Conservation (phyloP, 2,113 vertebrate species). For the Vulpes ferrilata region DNA sequence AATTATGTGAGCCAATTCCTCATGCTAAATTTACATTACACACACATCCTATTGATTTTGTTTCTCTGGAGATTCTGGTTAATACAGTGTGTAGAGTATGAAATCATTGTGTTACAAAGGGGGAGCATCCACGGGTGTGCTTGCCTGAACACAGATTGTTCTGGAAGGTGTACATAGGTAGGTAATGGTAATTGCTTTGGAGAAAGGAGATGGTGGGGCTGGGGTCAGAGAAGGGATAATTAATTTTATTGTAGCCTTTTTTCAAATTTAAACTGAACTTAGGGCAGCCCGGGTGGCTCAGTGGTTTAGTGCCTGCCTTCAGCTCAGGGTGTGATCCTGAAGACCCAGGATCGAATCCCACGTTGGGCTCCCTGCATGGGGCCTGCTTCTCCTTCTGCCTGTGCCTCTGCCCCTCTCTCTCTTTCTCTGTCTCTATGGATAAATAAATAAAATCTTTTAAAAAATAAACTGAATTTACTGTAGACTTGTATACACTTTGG, state of each 20-base stretch:
- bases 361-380: too few species aligned
- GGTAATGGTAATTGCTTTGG: not conserved
- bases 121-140: not conserved
- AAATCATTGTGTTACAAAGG: not conserved
- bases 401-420: too few species aligned
- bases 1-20: not conserved
- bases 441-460: too few species aligned
- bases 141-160: not conserved
- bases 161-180: not conserved
- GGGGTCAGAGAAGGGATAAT: not conserved
- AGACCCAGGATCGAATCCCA: too few species aligned
- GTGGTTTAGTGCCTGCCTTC: too few species aligned
- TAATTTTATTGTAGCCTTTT: not conserved
- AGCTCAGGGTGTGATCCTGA: too few species aligned
- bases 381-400: too few species aligned
- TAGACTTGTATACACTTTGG: too few species aligned
- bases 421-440: too few species aligned
- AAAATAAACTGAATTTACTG: too few species aligned
- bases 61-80: not conserved
- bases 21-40: not conserved
- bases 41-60: not conserved
- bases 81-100: not conserved
- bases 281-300: too few species aligned
- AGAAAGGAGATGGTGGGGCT: not conserved
- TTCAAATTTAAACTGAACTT: too few species aligned